Conservation (phyloP, 2,888 invertebrate genomes). For the Clunio marinus region DNA sequence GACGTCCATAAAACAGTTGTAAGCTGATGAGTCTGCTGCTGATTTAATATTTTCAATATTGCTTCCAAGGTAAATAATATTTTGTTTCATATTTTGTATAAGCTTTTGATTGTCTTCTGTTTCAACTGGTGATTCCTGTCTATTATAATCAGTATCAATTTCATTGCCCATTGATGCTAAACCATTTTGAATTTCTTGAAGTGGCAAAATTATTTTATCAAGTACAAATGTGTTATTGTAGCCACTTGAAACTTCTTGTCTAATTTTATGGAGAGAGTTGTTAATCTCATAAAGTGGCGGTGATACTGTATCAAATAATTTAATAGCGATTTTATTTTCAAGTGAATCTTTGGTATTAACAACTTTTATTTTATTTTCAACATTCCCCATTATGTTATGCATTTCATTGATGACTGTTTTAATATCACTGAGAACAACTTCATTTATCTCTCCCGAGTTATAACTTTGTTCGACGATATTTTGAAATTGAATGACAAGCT, state of each 20-base stretch:
- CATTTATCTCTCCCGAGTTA: not conserved
- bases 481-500: slow-evolving; percentile 52
- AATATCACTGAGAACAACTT: slow-evolving; percentile 29
- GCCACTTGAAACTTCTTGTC: slow-evolving; percentile 46
- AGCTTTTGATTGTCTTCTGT: slow-evolving; percentile 50
- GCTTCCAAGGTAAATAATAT: slow-evolving; percentile 50
- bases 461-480: slow-evolving; percentile 48
- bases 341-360: slow-evolving; percentile 46
- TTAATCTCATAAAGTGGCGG: slow-evolving; percentile 61
- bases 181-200: slow-evolving; percentile 58
- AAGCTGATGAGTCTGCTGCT: slow-evolving; percentile 41
- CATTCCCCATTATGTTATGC: slow-evolving; percentile 39
- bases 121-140: slow-evolving; percentile 46
- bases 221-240: slow-evolving; percentile 52
- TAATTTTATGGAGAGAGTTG: slow-evolving; percentile 56
- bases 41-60: slow-evolving; percentile 48
- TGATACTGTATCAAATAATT: slow-evolving; percentile 61
- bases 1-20: slow-evolving; percentile 48
- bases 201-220: slow-evolving; percentile 54
- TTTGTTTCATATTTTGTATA: slow-evolving; percentile 50
- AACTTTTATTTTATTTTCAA: slow-evolving; percentile 36
- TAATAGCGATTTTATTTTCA: slow-evolving; percentile 55
- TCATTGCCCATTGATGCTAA: slow-evolving; percentile 53
- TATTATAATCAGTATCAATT: slow-evolving; percentile 49
- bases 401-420: slow-evolving; percentile 40